A percentile compares a stretch with the other conserved stretches of the same genome.
phyloP scores from a whole-genome alignment of 2,797 vertebrate genomes.

The Myotis findleyi region DNA sequence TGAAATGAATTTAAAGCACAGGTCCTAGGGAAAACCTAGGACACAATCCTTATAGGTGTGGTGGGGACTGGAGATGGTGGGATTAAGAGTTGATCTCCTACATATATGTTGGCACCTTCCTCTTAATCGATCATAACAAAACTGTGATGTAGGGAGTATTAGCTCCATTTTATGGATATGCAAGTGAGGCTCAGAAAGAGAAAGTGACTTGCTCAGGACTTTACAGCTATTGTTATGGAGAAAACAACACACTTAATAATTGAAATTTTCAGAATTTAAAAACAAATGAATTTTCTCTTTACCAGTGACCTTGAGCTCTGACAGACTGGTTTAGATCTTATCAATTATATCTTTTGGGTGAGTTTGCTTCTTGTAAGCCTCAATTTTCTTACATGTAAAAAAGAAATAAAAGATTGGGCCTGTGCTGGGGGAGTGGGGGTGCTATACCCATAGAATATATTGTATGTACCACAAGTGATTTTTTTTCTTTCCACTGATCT shows the following conservation, averaged over 20 bases:
- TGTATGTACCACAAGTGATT: neutral
- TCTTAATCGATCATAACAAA: conserved; percentile 24
- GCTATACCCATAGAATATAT: neutral
- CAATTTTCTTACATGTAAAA: neutral
- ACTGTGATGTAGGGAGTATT: neutral
- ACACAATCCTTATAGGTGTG: neutral
- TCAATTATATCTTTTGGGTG: neutral
- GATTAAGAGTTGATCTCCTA: neutral
- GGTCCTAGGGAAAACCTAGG: neutral
- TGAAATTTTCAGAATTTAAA: conserved; percentile 16
- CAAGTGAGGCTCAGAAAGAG: neutral
- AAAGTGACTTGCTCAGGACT: neutral
- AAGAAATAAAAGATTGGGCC: neutral
- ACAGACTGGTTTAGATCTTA: conserved; percentile 23
- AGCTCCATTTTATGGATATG: neutral
- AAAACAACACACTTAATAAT: conserved; percentile 10
- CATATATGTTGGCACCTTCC: neutral
- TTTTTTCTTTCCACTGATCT: conserved; percentile 25
- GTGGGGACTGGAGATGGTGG: neutral
- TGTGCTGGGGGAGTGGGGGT: neutral
- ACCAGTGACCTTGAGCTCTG: neutral
- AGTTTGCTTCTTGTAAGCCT: conserved; percentile 49
- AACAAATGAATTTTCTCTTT: conserved; percentile 33
- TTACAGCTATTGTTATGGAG: neutral
- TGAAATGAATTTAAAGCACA: conserved; percentile 12